phyloP scores from a whole-genome alignment of 1,140 invertebrate genomes.

The Lasioglossum albipes region DNA sequence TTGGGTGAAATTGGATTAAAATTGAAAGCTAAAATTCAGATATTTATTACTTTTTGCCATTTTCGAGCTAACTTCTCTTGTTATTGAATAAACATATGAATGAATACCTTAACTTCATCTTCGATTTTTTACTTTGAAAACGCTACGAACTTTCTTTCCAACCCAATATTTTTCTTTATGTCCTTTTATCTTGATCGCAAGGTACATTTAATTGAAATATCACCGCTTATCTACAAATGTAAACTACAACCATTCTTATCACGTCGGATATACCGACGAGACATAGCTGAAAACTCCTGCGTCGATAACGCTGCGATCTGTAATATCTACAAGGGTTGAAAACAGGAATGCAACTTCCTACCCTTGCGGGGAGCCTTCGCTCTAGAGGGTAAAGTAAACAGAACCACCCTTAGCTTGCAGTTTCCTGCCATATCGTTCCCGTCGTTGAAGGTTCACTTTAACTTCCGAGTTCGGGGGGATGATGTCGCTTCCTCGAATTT shows the following conservation, averaged over 20 bases:
- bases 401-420: not conserved
- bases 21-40: too few species aligned
- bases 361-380: not conserved
- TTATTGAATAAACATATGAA: too few species aligned
- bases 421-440: not conserved
- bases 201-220: too few species aligned
- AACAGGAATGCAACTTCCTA: not conserved
- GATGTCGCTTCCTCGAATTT: slow-evolving; percentile 13
- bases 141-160: too few species aligned
- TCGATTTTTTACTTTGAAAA: too few species aligned
- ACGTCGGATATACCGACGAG: not conserved
- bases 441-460: too few species aligned
- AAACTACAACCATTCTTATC: not conserved
- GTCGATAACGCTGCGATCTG: slow-evolving; percentile 51
- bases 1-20: too few species aligned
- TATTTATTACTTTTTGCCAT: too few species aligned
- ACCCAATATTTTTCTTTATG: too few species aligned
- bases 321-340: slow-evolving; percentile 11
- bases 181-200: too few species aligned
- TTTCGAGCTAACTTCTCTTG: too few species aligned
- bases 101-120: too few species aligned
- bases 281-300: slow-evolving; percentile 20
- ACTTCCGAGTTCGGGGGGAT: not conserved
- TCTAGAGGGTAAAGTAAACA: not conserved
- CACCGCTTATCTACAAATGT: not conserved